phyloP scores from a whole-genome alignment of 2,888 invertebrate genomes.

The Halictus ligatus region DNA sequence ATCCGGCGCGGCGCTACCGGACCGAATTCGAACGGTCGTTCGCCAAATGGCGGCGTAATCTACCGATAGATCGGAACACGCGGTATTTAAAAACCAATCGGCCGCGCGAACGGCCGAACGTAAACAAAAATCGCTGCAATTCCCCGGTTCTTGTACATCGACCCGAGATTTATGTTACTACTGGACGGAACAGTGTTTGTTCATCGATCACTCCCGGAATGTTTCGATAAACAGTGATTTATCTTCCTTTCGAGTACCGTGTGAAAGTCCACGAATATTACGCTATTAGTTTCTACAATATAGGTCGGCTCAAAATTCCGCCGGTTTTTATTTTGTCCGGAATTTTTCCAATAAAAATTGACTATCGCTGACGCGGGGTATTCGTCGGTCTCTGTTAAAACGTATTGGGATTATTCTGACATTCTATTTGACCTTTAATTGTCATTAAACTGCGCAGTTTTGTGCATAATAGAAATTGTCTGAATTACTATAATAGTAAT shows the following conservation, averaged over 20 bases:
- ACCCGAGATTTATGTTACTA: not conserved
- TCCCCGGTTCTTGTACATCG: not conserved
- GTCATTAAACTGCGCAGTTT: no score
- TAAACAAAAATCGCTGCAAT: not conserved
- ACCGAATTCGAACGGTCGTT: slow-evolving; percentile 4
- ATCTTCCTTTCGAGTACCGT: not conserved
- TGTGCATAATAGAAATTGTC: no score
- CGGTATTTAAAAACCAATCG: slow-evolving; percentile 32
- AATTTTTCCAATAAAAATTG: not conserved
- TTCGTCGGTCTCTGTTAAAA: not conserved
- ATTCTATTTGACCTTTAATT: no score
- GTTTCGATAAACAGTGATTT: slow-evolving; percentile 5
- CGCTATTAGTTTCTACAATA: not conserved
- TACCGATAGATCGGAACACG: not conserved
- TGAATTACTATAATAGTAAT: no score
- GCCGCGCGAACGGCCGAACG: not conserved
- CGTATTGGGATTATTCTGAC: no score
- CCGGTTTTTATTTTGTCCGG: not conserved
- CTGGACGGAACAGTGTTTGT: not conserved
- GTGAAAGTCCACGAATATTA: not conserved
- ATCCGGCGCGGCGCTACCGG: not conserved
- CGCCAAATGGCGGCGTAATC: not conserved
- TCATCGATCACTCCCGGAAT: not conserved
- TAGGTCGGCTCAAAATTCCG: not conserved
- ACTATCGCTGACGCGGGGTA: not conserved